Evolutionary conservation across 2,888 invertebrate species (phyloP), one percentile per base, ranked within the genome.

Genomic region (Trichogramma evanescens): DNA sequence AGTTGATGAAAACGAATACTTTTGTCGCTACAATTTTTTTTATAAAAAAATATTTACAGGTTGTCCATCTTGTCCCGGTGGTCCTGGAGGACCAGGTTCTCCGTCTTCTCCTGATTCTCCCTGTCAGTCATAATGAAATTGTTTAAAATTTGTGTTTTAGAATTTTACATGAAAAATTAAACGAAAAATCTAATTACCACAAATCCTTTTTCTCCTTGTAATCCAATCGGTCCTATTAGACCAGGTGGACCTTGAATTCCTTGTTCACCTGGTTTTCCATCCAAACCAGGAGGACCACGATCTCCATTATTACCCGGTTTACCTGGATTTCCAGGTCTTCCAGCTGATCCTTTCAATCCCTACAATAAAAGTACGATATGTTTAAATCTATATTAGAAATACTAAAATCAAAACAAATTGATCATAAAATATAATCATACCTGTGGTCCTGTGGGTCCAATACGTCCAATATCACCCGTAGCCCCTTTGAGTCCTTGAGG

Each of bases 71-170:
- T 83, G 70, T 4, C 91, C 90, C 4, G 87, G 84, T 0, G 84
- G 81, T 8, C 93, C 93, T n/a, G 84, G 81, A 48, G 82, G 83
- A 6, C 93, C 93, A 13, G 84, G 79, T 64, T 89, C 89, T 38
- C 92, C 92, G 71, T 91, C 89, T 80, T 88, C 89, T 40, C 92
- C 92, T 46, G 87, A 74, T 72, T 89, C 89, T 38, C 92, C 91
- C 89, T 88, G 54, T 52, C 67, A 58, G 49, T 45, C 48, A 26
- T 43, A 61, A 49, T 45, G 44, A 62, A 51, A 56, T 13, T 43
- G 56, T 1, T 10, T 56, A 53, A 13, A 54, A 40, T 40, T 26
- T 26, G 26, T 26, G 26, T 50, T 45, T 6, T 57, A 66, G 38
- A 13, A 7, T 54, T 9, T 39, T 9, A 13, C 3, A 38, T 56